Evolutionary conservation across 1,140 invertebrate species (phyloP).

Genomic region (Drosophila hydei): DNA sequence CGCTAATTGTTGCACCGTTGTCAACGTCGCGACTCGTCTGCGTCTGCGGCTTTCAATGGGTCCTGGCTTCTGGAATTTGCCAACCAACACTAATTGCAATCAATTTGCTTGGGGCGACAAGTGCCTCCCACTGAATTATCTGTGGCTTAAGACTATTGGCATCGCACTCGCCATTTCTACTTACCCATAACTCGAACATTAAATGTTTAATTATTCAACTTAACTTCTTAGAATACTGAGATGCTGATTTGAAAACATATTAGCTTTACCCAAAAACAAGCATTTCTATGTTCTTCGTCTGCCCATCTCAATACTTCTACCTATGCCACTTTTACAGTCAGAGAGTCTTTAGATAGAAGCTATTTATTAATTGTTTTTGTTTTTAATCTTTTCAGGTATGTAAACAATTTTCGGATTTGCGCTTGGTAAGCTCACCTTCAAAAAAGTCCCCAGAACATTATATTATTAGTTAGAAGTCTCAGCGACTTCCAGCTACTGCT

Average conservation of each 20-base stretch:
- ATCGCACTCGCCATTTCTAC: not conserved
- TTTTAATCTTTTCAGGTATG: conserved; percentile 20
- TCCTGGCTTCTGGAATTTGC: not conserved
- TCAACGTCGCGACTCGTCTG: conserved; percentile 19
- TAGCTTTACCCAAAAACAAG: no score
- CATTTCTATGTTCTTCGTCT: no score
- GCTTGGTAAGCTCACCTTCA: conserved; percentile 9
- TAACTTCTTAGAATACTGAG: no score
- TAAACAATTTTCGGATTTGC: conserved; percentile 8
- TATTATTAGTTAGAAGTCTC: not conserved
- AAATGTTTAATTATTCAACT: no score
- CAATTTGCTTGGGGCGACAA: conserved; percentile 28
- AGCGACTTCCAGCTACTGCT: not conserved
- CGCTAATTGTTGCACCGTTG: conserved; percentile 66
- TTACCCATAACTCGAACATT: not conserved
- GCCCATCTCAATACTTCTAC: no score
- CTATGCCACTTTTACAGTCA: no score
- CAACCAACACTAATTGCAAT: conserved; percentile 31
- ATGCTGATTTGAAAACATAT: no score
- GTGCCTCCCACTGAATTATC: conserved; percentile 7
- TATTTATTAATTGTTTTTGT: no score
- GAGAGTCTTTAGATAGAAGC: no score
- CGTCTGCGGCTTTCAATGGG: conserved; percentile 14
- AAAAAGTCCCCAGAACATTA: not conserved
- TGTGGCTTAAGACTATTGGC: not conserved